Base-by-base conservation (phyloP, 1,140 invertebrate species). In the Leguminivora glycinivorella region DNA sequence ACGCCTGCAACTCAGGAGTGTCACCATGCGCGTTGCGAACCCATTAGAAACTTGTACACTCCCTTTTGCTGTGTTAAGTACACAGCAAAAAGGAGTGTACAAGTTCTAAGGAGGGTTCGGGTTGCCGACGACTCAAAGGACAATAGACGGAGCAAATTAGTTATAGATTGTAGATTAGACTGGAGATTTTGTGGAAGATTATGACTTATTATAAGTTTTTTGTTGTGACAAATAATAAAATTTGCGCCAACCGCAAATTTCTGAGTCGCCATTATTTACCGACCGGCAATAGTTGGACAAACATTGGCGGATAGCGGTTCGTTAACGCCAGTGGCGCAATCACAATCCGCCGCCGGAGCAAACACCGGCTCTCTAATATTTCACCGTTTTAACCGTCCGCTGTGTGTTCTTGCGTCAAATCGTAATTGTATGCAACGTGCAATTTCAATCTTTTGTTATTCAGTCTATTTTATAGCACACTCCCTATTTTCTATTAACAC, bases 321-420 rank as follows among this genome's bases (percentile, higher is more conserved):
- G 47, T 52, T 52, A 52, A n/a, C 47, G 47, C 47, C 19, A 19
- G 19, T 17, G 47, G 47, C 47, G 47, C 47, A 52, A 52, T 52
- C 47, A 52, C 47, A 52, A 52, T 52, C 47, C 47, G 47, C 19
- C 5, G 47, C 47, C 14, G 40, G 47, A 52, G 47, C 47, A 52
- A 52, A 52, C 47, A 52, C 47, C 19, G 19, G 47, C 47, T 52
- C 47, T 19, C 47, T 52, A 52, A 52, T 52, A 52, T 52, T 52
- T 52, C 47, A 52, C 47, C 19, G 47, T 52, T 43, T 43, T 52
- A 52, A 47, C 43, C 47, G 47, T 52, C 47, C 47, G 19, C 19
- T 52, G 47, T 19, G 47, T 10, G 19, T 22, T 52, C 47, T 52
- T 52, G 47, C 47, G 47, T 17, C 47, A 52, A 52, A 52, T 52